Evolutionary conservation across 2,797 vertebrate species (phyloP), one percentile per base, ranked within the genome.

Genomic region (Odontamblyopus lacepedii): DNA sequence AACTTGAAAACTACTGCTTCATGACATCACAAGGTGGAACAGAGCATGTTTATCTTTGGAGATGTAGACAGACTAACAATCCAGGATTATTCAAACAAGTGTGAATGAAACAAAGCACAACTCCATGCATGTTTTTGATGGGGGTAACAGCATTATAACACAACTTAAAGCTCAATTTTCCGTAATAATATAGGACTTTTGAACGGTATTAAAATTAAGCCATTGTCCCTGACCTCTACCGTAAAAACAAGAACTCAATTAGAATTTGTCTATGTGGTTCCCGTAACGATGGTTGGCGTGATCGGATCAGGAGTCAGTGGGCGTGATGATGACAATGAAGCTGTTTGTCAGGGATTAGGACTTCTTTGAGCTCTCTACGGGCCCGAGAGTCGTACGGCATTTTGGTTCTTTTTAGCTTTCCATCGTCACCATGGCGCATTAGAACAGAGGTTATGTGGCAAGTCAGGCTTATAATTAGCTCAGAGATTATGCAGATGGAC

Each of bases 401-500:
- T 93, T 94, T 91, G 67, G 84, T 91, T 70, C 73, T 81, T 87
- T 75, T 75, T 61, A 70, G 69, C 83, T 87, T 90, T 87, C 78
- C 70, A 80, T 82, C 57, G 75, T 73, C 71, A 51, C n/a, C n/a
- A 75, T 73, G 67, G 74, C 78, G 74, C 78, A 80, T 83, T 74
- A 87, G 81, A 85, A 85, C 85, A 89, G 92, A 92, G 91, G 94
- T 92, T 91, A 90, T 74, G 83, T 60, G 88, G 85, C 90, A 92
- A 94, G 91, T 92, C 84, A 82, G 88, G 89, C 93, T 91, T 65
- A 88, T 94, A 93, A 94, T 94, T 91, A 92, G 83, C 85, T 92
- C 75, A 77, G 89, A 93, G 93, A 94, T 94, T 93, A 94, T 92
- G 91, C 90, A 93, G 89, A 94, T 93, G 77, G 74, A 69, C 73